Evolutionary conservation across 1,140 invertebrate species (phyloP).

Genomic region (Sycophaga agraensis): DNA sequence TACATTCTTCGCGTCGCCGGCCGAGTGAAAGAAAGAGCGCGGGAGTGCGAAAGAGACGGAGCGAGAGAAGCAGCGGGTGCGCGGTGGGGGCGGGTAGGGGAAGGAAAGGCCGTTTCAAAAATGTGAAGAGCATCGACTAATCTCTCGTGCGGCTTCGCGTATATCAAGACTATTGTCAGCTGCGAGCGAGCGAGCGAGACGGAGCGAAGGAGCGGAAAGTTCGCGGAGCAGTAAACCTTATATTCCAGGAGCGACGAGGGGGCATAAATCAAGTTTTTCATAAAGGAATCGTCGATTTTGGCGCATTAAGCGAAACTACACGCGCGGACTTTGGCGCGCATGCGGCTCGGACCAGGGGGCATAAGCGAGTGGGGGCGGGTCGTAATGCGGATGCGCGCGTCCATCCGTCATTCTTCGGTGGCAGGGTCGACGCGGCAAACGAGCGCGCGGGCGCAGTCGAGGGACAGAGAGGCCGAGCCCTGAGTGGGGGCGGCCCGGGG

Average conservation of each 20-base stretch:
- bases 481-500: too few relatives aligned
- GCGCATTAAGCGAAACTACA: slow-evolving; percentile 23
- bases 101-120: slow-evolving; percentile 13
- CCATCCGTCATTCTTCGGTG: slow-evolving; percentile 30
- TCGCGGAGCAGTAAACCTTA: slow-evolving; percentile 13
- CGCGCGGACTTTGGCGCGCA: too few relatives aligned
- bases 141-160: background rate
- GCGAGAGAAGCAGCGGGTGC: background rate
- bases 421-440: background rate
- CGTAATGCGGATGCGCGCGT: slow-evolving; percentile 35
- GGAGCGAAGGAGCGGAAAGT: background rate
- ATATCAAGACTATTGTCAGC: slow-evolving; percentile 6
- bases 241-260: background rate
- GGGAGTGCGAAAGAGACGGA: too few relatives aligned
- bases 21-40: too few relatives aligned
- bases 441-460: background rate
- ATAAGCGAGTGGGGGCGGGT: slow-evolving; percentile 10
- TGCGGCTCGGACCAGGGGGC: background rate
- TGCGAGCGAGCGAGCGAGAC: background rate
- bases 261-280: slow-evolving; percentile 23
- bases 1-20: background rate
- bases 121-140: slow-evolving; percentile 19
- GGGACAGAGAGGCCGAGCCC: background rate
- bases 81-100: slow-evolving; percentile 6
- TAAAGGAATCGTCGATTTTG: slow-evolving; percentile 20